Conservation (phyloP, 1,140 invertebrate genomes). For the Aphaenogaster floridana region DNA sequence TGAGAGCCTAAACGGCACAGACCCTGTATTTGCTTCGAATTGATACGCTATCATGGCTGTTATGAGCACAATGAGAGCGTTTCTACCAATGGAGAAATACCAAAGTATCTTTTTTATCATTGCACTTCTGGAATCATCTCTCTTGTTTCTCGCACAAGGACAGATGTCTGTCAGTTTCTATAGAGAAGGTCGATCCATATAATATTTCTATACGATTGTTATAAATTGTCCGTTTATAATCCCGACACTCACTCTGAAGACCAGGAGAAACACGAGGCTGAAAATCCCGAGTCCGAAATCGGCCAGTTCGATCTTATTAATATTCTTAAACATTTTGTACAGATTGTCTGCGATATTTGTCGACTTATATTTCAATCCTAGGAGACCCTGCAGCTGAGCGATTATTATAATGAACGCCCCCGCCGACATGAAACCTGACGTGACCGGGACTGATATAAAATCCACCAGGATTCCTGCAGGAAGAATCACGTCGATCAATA, state of each 20-base stretch:
- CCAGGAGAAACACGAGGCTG: conserved; percentile 90
- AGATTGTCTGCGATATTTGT: conserved; percentile 89
- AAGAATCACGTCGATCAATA: conserved; percentile 17
- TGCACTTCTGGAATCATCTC: conserved; percentile 16
- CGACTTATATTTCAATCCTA: conserved; percentile 91
- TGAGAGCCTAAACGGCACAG: conserved; percentile 87
- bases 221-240: conserved; percentile 40
- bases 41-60: conserved; percentile 88
- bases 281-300: conserved; percentile 90
- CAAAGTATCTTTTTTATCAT: conserved; percentile 88
- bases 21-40: conserved; percentile 72
- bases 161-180: conserved; percentile 91
- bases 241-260: conserved; percentile 88
- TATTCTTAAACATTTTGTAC: conserved; percentile 88
- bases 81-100: conserved; percentile 92
- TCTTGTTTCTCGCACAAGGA: conserved; percentile 72
- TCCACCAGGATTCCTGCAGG: conserved; percentile 95
- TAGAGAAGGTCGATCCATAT: conserved; percentile 64
- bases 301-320: conserved; percentile 86
- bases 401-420: conserved; percentile 96
- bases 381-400: conserved; percentile 95
- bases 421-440: conserved; percentile 97
- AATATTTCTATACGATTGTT: background rate
- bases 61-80: conserved; percentile 92
- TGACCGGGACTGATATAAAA: conserved; percentile 96